Base-by-base conservation (phyloP, 2,797 vertebrate genomes). In the Etheostoma nigrum region DNA sequence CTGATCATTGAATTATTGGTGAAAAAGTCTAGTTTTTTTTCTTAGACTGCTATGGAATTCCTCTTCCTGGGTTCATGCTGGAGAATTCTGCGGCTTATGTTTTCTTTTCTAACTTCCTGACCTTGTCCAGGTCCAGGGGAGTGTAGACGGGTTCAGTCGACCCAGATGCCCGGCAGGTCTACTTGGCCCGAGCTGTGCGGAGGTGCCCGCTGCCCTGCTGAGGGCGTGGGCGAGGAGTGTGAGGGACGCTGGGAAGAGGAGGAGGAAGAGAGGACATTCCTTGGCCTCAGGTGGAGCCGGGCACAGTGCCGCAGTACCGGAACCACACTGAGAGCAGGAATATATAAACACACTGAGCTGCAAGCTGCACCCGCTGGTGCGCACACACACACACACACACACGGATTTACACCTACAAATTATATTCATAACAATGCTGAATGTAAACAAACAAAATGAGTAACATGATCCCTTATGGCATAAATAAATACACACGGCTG, bases 241-340 rank as follows among this genome's bases (percentile, higher is more conserved):
- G 87, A 91, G 88, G 81, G 76, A 83, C 57, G 85, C 86, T 85
- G 91, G 74, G 82, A 81, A 72, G 85, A 77, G 61, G 86, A 78
- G 80, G 83, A 81, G 74, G 82, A 76, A 49, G 83, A 83, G 88
- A 94, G 93, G 93, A 93, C 92, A 91, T 93, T 92, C 93, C 92
- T 92, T 91, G 89, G 92, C 91, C 89, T 90, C 87, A 81, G 92
- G 91, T 85, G 86, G 86, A 89, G 76, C 73, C 36, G 76, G 88
- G 89, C 84, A 16, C 74, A 1, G 70, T 82, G 89, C 86, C 84
- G 84, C 88, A 79, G 86, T 84, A 86, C 86, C 71, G 85, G 86
- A 86, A 72, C 9, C 90, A 86, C 84, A 69, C 88, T 82, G 89
- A 60, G 87, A 85, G 83, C 86, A 86, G 79, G 86, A 86, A 88